phyloP scores from a whole-genome alignment of 2,113 vertebrate genomes.

The Lipotes vexillifer region DNA sequence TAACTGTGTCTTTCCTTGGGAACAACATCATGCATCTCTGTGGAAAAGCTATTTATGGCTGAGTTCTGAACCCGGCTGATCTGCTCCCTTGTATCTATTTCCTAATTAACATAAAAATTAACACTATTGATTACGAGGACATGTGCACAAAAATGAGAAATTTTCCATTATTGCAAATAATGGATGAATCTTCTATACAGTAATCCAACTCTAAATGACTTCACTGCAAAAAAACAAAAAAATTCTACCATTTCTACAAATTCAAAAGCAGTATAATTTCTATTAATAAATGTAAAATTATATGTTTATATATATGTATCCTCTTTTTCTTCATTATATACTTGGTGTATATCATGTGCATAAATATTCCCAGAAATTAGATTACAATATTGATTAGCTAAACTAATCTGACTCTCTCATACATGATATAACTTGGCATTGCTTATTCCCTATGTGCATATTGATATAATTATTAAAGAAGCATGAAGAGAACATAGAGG shows the following conservation, averaged over 20 bases:
- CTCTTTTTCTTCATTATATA: background rate
- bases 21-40: conserved; percentile 35
- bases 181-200: background rate
- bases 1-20: conserved; percentile 41
- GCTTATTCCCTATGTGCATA: background rate
- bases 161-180: background rate
- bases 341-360: accelerated
- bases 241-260: background rate
- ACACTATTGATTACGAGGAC: background rate
- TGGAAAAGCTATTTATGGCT: conserved; percentile 56
- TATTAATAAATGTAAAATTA: background rate
- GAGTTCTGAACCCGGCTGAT: conserved; percentile 4
- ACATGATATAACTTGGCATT: background rate
- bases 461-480: background rate
- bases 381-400: background rate
- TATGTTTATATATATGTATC: background rate
- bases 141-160: background rate
- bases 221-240: background rate
- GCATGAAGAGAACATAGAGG: background rate
- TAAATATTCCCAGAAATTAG: background rate
- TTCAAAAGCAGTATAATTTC: background rate
- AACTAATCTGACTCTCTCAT: background rate
- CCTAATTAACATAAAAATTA: conserved; percentile 37
- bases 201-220: background rate
- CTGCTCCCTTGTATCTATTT: background rate